phyloP scores from a whole-genome alignment of 1,140 invertebrate genomes.

The Macrostomum lignano region DNA sequence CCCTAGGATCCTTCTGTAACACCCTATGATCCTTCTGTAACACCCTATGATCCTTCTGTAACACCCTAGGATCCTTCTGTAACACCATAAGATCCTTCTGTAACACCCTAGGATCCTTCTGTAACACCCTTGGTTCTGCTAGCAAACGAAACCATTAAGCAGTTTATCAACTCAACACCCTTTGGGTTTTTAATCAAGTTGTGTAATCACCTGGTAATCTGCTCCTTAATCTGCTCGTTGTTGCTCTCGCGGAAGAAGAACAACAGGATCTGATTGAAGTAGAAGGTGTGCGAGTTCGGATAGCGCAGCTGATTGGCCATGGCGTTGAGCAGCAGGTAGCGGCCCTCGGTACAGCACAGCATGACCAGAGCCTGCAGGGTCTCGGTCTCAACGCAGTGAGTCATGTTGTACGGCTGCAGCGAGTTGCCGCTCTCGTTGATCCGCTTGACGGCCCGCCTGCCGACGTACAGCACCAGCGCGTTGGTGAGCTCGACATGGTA shows the following conservation, averaged over 20 bases:
- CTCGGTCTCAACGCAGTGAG: conserved; percentile 85
- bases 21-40: no score
- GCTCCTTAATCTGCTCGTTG: conserved; percentile 66
- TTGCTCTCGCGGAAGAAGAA: conserved; percentile 94
- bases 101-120: no score
- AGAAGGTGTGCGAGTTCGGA: conserved; percentile 95
- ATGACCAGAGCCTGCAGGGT: conserved; percentile 96
- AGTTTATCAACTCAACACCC: no score
- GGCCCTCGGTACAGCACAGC: conserved; percentile 27
- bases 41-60: no score
- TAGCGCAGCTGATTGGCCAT: conserved; percentile 91
- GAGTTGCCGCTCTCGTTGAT: conserved; percentile 42
- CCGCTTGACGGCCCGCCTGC: conserved; percentile 56
- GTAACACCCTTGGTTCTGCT: no score
- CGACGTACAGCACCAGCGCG: conserved; percentile 79
- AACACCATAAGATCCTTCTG: no score
- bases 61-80: no score
- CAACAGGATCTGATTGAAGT: conserved; percentile 81
- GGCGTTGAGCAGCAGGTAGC: conserved; percentile 82
- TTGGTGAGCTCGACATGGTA: conserved; percentile 91
- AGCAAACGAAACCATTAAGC: no score
- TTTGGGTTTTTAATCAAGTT: no score
- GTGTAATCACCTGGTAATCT: no score
- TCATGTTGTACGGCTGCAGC: conserved; percentile 77
- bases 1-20: no score